Evolutionary conservation across 2,888 invertebrate genomes (phyloP).

Genomic region (Tetragnatha montana): DNA sequence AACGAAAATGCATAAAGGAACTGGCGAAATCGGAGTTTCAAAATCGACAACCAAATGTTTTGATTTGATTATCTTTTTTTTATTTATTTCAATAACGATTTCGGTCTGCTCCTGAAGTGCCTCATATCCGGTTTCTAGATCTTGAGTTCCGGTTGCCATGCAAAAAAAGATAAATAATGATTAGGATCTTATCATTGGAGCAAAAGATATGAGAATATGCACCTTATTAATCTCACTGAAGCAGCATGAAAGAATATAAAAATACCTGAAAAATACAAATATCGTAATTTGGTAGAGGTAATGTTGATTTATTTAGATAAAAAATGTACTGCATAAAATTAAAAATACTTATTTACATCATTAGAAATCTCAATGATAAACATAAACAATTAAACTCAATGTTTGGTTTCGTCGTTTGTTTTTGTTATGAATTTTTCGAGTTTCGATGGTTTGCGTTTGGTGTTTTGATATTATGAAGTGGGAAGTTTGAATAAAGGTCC

Average conservation of each 20-base stretch:
- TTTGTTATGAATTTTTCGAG: too few species aligned
- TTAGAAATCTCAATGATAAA: too few species aligned
- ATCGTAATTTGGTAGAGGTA: not conserved
- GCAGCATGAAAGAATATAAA: not conserved
- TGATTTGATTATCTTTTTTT: slow-evolving; percentile 13
- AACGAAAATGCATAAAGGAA: slow-evolving; percentile 9
- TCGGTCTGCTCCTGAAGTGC: not conserved
- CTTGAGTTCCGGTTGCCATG: slow-evolving; percentile 25
- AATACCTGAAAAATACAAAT: not conserved
- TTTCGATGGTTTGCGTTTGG: too few species aligned
- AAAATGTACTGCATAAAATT: not conserved
- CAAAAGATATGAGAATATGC: not conserved
- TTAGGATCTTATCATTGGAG: not conserved
- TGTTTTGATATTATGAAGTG: too few species aligned
- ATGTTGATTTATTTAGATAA: not conserved
- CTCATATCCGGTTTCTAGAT: slow-evolving; percentile 19
- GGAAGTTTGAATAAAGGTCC: too few species aligned
- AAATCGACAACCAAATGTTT: not conserved
- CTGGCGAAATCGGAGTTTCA: not conserved
- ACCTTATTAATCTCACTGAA: not conserved
- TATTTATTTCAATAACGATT: slow-evolving; percentile 3
- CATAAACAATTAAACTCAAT: too few species aligned
- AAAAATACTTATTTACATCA: not conserved
- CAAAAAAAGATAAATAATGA: not conserved
- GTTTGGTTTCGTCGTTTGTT: too few species aligned